Conservation (phyloP, 2,797 vertebrate genomes). For the Enteromius fasciolatus region DNA sequence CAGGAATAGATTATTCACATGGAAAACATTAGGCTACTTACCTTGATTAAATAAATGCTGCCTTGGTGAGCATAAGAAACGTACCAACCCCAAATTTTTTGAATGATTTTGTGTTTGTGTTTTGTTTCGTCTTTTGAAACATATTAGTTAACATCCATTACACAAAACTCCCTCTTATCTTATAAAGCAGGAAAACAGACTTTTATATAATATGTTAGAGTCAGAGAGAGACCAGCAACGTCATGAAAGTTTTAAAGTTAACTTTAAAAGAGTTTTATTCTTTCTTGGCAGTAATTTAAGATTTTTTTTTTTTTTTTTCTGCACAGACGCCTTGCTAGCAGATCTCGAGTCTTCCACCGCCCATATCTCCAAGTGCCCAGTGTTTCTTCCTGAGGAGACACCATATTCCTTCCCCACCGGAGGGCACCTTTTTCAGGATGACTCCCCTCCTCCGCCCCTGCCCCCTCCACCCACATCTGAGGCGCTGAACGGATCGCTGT, state of each 20-base stretch:
- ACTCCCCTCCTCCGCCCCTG: slow-evolving; percentile 84
- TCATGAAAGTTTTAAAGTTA: too few species aligned
- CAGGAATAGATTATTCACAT: neutral
- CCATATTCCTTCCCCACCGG: slow-evolving; percentile 93
- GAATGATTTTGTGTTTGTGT: neutral
- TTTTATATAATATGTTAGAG: neutral
- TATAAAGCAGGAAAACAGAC: neutral
- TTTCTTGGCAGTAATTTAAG: neutral
- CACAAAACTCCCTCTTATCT: neutral
- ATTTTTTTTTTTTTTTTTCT: neutral
- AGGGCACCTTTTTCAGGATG: slow-evolving; percentile 88
- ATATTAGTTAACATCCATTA: neutral
- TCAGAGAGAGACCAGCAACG: neutral
- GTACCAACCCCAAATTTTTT: neutral
- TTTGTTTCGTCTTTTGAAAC: neutral
- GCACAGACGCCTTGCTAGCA: slow-evolving; percentile 90
- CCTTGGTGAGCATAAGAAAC: neutral
- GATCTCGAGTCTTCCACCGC: slow-evolving; percentile 97
- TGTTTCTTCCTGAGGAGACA: slow-evolving; percentile 90
- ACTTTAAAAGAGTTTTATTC: neutral
- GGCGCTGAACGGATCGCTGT: slow-evolving; percentile 89
- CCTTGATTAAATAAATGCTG: neutral
- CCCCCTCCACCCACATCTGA: slow-evolving; percentile 88
- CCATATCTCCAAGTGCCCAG: slow-evolving; percentile 92
- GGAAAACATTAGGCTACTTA: neutral